Percentiles rank a stretch among this genome's conserved stretches.
Conservation (phyloP, 2,113 vertebrate genomes). For the Chelonoidis abingdonii region DNA sequence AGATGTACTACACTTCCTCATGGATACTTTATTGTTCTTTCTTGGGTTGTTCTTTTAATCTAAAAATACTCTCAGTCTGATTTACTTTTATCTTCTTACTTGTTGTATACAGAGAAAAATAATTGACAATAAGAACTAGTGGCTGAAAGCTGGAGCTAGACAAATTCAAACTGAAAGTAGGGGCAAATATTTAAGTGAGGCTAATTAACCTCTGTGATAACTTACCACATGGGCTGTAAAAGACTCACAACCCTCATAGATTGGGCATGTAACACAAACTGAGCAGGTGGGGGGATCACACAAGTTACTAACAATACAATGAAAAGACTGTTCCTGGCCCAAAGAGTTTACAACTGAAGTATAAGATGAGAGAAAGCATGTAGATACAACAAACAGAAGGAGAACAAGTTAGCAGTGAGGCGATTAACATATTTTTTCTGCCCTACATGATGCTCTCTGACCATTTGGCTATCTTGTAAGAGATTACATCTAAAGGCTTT, state of each 20-base stretch:
- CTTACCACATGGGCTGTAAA: background rate
- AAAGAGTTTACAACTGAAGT: background rate
- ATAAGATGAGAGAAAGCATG: background rate
- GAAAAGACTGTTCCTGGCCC: background rate
- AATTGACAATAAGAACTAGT: background rate
- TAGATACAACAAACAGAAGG: background rate
- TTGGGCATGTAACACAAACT: background rate
- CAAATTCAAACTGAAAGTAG: background rate
- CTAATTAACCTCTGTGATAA: background rate
- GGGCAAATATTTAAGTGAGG: background rate
- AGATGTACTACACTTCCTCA: background rate
- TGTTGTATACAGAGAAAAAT: background rate
- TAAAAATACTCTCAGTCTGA: background rate
- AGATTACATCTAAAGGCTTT: background rate
- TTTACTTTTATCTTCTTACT: background rate
- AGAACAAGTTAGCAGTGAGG: background rate
- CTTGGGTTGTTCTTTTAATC: background rate
- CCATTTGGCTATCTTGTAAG: background rate
- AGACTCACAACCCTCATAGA: background rate
- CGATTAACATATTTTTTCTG: background rate
- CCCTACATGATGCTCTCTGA: background rate
- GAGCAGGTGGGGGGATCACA: background rate
- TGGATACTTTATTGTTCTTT: background rate
- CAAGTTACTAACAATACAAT: background rate
- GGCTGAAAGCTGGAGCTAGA: background rate